These are phyloP conservation scores for Prionailurus bengalensis DNA, from an alignment of 2,113 vertebrate genomes.

Conservation along the genomic window DNA sequence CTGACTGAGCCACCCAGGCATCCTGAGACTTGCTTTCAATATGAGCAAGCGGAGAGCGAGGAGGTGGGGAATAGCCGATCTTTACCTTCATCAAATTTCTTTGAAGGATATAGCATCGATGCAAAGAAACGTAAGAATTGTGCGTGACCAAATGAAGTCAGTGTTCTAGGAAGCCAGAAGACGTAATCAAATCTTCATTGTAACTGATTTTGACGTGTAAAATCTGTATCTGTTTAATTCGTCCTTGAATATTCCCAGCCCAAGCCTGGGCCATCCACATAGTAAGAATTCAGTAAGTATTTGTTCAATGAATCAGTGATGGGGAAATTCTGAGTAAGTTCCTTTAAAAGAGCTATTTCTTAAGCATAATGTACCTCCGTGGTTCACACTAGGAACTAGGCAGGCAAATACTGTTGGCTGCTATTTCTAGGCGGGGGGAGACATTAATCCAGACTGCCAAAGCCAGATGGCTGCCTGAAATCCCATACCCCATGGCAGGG, in stretches of 20 bases:
- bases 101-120: not conserved
- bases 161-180: constrained; percentile 5
- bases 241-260: not conserved
- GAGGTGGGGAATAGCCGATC: not conserved
- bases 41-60: not conserved
- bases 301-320: not conserved
- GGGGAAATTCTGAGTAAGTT: not conserved
- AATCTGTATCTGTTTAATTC: not conserved
- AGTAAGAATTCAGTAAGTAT: not conserved
- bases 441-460: not conserved
- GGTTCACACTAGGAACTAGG: not conserved
- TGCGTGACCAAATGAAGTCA: not conserved
- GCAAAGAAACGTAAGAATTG: not conserved
- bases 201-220: not conserved
- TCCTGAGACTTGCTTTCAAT: not conserved
- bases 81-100: not conserved
- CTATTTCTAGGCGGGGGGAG: not conserved
- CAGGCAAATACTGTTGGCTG: not conserved
- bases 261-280: not conserved
- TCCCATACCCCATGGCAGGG: not conserved
- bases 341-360: not conserved
- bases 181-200: not conserved
- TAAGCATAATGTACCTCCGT: not conserved
- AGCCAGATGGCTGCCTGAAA: not conserved
- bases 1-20: too few relatives aligned